Percentiles rank a stretch among this genome's conserved stretches.
Conservation (phyloP, 2,113 vertebrate genomes). For the Microcebus ravelobensis region DNA sequence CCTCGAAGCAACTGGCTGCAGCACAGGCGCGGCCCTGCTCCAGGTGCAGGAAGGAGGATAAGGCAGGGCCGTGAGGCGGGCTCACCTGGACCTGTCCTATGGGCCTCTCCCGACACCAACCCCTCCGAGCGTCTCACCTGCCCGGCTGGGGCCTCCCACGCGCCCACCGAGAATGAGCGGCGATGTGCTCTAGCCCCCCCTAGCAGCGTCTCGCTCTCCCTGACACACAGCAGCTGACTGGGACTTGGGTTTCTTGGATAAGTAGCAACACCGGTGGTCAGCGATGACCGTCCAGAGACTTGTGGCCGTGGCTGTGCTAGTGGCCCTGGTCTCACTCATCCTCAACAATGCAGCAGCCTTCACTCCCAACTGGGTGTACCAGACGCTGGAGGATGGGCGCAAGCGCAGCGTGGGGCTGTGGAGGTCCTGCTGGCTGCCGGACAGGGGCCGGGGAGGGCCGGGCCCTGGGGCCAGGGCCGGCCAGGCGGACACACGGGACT, state of each 20-base stretch:
- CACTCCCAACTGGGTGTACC: conserved; percentile 96
- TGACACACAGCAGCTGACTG: conserved; percentile 75
- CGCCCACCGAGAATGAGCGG: conserved; percentile 93
- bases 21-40: conserved; percentile 85
- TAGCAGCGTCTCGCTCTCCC: conserved; percentile 72
- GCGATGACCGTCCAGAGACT: conserved; percentile 96
- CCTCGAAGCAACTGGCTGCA: conserved; percentile 82
- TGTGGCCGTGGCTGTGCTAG: conserved; percentile 94
- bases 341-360: conserved; percentile 97
- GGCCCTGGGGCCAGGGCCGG: conserved; percentile 76
- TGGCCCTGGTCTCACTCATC: conserved; percentile 95
- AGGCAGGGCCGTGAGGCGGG: conserved; percentile 60
- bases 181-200: conserved; percentile 94
- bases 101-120: conserved; percentile 76
- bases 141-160: conserved; percentile 53
- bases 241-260: conserved; percentile 70
- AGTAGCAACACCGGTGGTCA: conserved; percentile 67
- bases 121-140: conserved; percentile 21
- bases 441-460: conserved; percentile 83
- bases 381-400: conserved; percentile 93
- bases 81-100: conserved; percentile 71
- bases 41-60: conserved; percentile 96
- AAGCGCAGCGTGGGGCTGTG: conserved; percentile 96
- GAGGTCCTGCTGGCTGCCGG: conserved; percentile 92
- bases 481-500: conserved; percentile 86